Percentiles rank a stretch among this genome's conserved stretches.
phyloP scores from a whole-genome alignment of 2,113 vertebrate species.

The Bambusicola thoracicus region DNA sequence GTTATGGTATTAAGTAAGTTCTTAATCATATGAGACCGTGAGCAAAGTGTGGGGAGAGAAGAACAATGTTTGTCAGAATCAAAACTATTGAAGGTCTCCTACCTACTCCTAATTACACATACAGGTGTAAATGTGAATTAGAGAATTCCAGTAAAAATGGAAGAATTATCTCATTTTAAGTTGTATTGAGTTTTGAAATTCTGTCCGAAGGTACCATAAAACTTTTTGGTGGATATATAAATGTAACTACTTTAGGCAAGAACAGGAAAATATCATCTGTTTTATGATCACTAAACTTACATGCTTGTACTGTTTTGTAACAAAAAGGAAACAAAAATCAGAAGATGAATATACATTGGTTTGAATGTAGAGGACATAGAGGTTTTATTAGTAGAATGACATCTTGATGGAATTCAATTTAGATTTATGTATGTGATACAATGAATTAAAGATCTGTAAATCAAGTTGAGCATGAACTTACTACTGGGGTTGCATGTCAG shows the following conservation, averaged over 20 bases:
- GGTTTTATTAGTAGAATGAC: background rate
- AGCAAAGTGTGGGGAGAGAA: background rate
- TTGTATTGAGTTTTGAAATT: background rate
- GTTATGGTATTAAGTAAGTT: background rate
- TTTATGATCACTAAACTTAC: background rate
- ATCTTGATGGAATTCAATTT: background rate
- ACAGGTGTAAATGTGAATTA: background rate
- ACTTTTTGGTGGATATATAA: background rate
- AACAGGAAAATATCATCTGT: background rate
- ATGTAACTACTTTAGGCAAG: background rate
- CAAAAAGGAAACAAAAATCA: background rate
- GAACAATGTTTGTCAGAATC: background rate
- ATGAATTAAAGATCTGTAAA: background rate
- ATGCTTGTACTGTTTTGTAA: background rate
- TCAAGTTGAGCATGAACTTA: background rate
- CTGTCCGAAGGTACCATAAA: background rate
- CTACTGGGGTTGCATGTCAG: background rate
- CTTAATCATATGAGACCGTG: background rate
- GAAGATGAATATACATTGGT: rapidly evolving
- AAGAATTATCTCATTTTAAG: background rate
- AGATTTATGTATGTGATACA: background rate
- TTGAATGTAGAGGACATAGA: background rate
- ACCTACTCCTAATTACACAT: background rate
- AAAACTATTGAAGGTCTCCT: background rate
- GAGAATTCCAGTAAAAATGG: background rate